Conservation (phyloP, 2,888 invertebrate genomes). For the Napeogenes sylphis region DNA sequence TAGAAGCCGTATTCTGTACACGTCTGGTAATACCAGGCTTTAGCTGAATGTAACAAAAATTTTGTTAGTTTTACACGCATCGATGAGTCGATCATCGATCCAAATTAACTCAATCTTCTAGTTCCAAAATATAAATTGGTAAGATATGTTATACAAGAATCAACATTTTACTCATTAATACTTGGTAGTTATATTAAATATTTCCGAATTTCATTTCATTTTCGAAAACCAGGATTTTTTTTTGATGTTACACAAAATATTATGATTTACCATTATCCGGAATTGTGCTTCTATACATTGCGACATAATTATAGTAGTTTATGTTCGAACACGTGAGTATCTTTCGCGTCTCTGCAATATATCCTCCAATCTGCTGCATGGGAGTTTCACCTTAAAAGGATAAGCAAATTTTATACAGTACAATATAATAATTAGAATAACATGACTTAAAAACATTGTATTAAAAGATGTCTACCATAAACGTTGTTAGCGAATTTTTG, state of each 20-base stretch:
- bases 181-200: too few species aligned
- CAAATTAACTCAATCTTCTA: too few species aligned
- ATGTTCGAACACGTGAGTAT: constrained; percentile 43
- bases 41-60: constrained; percentile 61
- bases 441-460: background rate
- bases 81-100: too few species aligned
- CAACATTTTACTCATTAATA: too few species aligned
- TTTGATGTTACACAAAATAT: background rate
- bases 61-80: too few species aligned
- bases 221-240: too few species aligned
- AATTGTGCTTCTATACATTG: constrained; percentile 32
- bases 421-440: too few species aligned
- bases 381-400: constrained; percentile 53
- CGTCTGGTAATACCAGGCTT: constrained; percentile 90
- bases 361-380: constrained; percentile 63
- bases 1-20: constrained; percentile 93
- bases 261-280: constrained; percentile 50
- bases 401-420: too few species aligned
- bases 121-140: too few species aligned
- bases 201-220: too few species aligned
- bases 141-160: too few species aligned
- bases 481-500: constrained; percentile 45
- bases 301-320: constrained; percentile 43
- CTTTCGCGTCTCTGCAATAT: constrained; percentile 41
- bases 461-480: constrained; percentile 45